Percentiles rank a stretch among this genome's conserved stretches.
phyloP scores from a whole-genome alignment of 2,888 invertebrate species.

The Parascotia fuliginaria region DNA sequence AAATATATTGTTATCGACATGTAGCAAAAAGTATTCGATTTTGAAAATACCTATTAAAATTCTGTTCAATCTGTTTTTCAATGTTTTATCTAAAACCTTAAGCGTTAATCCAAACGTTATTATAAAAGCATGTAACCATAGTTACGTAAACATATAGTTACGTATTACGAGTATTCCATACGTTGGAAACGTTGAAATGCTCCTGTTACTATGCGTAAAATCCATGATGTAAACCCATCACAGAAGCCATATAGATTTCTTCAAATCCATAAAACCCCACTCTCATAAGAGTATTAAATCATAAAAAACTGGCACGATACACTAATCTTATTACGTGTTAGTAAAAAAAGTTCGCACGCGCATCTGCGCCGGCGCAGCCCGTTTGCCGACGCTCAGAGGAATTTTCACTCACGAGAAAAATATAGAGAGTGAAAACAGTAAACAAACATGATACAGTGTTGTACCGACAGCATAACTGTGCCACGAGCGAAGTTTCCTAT shows the following conservation, averaged over 20 bases:
- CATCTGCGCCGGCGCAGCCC: constrained; percentile 22
- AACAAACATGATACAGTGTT: constrained; percentile 64
- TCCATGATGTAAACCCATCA: neutral
- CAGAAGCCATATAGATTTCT: neutral
- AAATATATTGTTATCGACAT: too few species aligned
- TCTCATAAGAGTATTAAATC: constrained; percentile 10
- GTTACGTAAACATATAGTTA: too few species aligned
- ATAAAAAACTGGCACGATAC: constrained; percentile 30
- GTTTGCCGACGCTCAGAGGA: constrained; percentile 24
- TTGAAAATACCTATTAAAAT: too few species aligned
- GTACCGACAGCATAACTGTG: constrained; percentile 56
- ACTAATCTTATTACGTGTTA: constrained; percentile 41
- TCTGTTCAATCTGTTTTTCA: too few species aligned
- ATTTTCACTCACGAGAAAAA: constrained; percentile 79
- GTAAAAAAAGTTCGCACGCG: constrained; percentile 45
- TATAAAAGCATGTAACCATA: too few species aligned
- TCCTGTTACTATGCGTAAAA: neutral
- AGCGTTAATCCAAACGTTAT: too few species aligned
- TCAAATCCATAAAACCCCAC: constrained; percentile 1
- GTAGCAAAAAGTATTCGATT: too few species aligned
- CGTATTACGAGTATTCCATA: too few species aligned
- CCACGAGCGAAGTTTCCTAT: neutral
- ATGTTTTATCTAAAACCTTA: too few species aligned
- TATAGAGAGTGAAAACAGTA: constrained; percentile 81
- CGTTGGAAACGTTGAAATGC: too few species aligned